Evolutionary conservation across 2,797 vertebrate species (phyloP).

Genomic region (Streptopelia turtur): DNA sequence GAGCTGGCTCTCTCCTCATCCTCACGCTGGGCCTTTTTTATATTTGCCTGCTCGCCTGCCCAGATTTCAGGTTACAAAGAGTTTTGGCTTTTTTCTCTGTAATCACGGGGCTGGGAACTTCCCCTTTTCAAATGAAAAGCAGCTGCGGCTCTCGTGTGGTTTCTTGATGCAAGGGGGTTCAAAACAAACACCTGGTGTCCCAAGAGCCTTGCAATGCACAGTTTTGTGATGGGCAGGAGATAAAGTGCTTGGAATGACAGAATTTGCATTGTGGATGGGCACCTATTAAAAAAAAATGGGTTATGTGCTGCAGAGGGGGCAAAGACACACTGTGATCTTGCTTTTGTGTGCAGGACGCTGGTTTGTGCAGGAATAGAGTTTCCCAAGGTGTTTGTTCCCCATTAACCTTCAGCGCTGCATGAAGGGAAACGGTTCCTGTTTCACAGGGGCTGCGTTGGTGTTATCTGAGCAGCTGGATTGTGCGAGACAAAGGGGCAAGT

Average conservation of each 20-base stretch:
- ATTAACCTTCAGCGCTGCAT: not conserved
- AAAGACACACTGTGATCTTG: not conserved
- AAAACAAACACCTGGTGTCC: not conserved
- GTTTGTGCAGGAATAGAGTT: not conserved
- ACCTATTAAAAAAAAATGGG: not conserved
- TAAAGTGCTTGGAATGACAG: not conserved
- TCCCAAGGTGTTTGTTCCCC: not conserved
- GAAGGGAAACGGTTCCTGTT: not conserved
- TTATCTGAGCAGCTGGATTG: slow-evolving; percentile 2
- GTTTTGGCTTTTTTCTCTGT: not conserved
- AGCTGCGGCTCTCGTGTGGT: not conserved
- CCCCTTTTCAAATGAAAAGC: not conserved
- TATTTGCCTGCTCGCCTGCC: not conserved
- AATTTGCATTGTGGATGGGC: not conserved
- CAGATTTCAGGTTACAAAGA: not conserved
- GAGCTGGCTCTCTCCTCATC: not conserved
- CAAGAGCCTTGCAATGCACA: accelerated
- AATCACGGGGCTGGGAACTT: not conserved
- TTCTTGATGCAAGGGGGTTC: not conserved
- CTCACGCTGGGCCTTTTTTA: not conserved
- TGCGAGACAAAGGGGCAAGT: not conserved
- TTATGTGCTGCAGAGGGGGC: not conserved
- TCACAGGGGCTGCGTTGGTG: not conserved
- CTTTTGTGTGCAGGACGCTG: not conserved
- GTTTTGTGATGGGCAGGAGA: not conserved